Conservation (phyloP, 2,888 invertebrate species). For the Spialia ferax region DNA sequence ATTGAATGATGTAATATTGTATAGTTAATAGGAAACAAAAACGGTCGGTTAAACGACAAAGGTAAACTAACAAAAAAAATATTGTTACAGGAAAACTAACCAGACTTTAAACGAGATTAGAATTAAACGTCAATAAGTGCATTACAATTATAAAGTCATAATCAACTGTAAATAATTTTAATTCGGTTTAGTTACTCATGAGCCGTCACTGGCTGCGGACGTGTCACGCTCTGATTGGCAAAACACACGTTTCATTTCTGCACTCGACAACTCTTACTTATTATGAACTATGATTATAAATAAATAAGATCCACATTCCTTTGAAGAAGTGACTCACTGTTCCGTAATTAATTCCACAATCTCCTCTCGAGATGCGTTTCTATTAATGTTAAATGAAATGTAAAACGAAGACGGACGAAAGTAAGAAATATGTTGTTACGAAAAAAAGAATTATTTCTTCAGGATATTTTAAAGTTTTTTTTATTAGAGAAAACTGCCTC, state of each 20-base stretch:
- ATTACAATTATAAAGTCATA: slow-evolving; percentile 40
- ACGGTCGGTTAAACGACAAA: too few relatives aligned
- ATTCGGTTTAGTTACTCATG: slow-evolving; percentile 77
- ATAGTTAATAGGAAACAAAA: too few relatives aligned
- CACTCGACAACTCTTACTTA: slow-evolving; percentile 55
- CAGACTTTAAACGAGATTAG: slow-evolving; percentile 13
- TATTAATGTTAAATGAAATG: slow-evolving; percentile 74
- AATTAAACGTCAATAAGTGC: slow-evolving; percentile 21
- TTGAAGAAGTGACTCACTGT: slow-evolving; percentile 51
- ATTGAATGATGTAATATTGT: too few relatives aligned
- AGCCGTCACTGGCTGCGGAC: slow-evolving; percentile 68
- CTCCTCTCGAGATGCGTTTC: slow-evolving; percentile 61
- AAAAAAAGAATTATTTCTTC: background rate
- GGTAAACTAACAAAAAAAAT: too few relatives aligned
- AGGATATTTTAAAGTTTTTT: too few relatives aligned
- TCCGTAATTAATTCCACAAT: slow-evolving; percentile 74
- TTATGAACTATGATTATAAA: slow-evolving; percentile 64
- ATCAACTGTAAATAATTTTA: slow-evolving; percentile 71
- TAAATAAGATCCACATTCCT: slow-evolving; percentile 64
- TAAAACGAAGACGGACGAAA: slow-evolving; percentile 69
- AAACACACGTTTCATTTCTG: slow-evolving; percentile 81
- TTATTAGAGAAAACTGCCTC: too few relatives aligned
- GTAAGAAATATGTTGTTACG: slow-evolving; percentile 67
- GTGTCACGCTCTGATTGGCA: slow-evolving; percentile 76
- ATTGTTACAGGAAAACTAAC: too few relatives aligned